Evolutionary conservation across 1,140 invertebrate genomes (phyloP).

Genomic region (Argopecten irradians): DNA sequence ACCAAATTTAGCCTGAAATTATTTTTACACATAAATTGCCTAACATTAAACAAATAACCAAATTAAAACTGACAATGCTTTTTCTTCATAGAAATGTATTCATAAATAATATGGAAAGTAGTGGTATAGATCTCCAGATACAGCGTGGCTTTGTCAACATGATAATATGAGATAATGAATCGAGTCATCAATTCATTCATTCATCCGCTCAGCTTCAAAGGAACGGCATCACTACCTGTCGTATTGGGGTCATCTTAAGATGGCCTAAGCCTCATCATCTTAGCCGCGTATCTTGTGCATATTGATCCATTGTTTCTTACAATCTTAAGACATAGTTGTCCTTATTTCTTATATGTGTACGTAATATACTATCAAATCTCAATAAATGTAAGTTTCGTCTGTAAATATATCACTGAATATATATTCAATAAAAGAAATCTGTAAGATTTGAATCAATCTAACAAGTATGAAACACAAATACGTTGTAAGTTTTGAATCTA

Average conservation of each 20-base stretch:
- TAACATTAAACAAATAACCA: background rate
- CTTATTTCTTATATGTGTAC: too few species aligned
- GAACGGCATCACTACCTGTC: background rate
- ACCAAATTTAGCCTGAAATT: background rate
- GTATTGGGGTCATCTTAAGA: background rate
- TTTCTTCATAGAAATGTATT: background rate
- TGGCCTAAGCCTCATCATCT: background rate
- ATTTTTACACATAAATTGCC: background rate
- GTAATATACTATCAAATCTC: background rate
- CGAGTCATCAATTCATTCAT: background rate
- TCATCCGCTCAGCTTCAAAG: background rate
- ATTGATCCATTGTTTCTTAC: too few species aligned
- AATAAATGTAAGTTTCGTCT: background rate
- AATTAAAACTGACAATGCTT: background rate
- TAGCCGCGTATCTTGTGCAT: background rate
- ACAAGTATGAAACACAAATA: too few species aligned
- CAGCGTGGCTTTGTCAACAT: background rate
- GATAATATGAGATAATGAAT: constrained; percentile 3
- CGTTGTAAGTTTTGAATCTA: too few species aligned
- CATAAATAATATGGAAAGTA: background rate
- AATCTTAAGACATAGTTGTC: too few species aligned
- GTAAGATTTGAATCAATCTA: background rate
- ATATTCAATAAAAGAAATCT: too few species aligned
- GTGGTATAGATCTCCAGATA: background rate
- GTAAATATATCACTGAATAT: background rate